Evolutionary conservation across 1,140 invertebrate genomes (phyloP), one percentile per base, ranked within the genome.

Genomic region (Paracyclopina nana): DNA sequence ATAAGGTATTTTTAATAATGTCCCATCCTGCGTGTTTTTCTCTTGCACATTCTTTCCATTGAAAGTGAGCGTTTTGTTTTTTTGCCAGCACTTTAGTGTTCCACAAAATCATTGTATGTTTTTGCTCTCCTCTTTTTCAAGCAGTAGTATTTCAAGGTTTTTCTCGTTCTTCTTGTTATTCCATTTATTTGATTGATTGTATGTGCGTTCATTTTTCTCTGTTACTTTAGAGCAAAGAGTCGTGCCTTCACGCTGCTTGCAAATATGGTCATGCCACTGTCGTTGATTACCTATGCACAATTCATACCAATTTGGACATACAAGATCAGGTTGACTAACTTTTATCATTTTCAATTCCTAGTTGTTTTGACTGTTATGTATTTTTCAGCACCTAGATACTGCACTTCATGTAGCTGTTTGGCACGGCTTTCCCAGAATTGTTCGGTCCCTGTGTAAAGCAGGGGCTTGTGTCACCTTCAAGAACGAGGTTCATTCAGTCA

Each of bases 321-420:
- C 60, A 64, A 52, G 72, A 74, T 59, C 67, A 71, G 59, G 70
- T 72, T 57, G 64, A 55, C 31, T 43, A 28, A 46, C 6, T 4
- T 9, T 6, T 1, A 14, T 20, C 12, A 25, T 14, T 14, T 49
- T n/a, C 14, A 16, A 16, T 38, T 38, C 34, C 14, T 20, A 38
- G 34, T 38, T n/a, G 20, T 38, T 20, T 38, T 38, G n/a, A 38
- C 22, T n/a, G 28, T 44, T 53, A 34, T 18, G 41, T 40, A 46
- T 51, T 38, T 54, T 60, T 53, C 52, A 71, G 71, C 63, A 70
- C 55, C 68, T 66, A 27, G 72, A 74, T 55, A 71, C 70, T 4
- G 66, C 69, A 2, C 58, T 73, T 2, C 70, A 73, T 57, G 66
- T 70, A 53, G 68, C 69, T 31, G 64, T 68, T n/a, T 72, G 70